Evolutionary conservation across 2,113 vertebrate genomes (phyloP).

Genomic region (Colinus virginianus): DNA sequence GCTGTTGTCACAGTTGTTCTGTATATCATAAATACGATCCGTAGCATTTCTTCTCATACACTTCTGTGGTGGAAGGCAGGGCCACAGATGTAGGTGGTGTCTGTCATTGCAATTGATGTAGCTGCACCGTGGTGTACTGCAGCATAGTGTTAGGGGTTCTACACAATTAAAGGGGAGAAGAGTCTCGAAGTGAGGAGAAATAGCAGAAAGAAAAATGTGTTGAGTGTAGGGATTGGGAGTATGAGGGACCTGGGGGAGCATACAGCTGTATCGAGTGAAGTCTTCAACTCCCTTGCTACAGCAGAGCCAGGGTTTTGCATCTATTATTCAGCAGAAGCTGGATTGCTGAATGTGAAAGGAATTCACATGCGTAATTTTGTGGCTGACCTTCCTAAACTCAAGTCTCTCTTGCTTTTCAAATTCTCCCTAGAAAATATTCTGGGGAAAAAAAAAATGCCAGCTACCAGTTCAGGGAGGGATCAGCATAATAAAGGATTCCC

Average conservation of each 20-base stretch:
- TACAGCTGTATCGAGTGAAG: background rate
- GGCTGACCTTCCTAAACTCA: conserved; percentile 14
- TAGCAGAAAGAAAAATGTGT: background rate
- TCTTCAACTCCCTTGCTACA: background rate
- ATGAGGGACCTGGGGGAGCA: background rate
- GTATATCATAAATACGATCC: background rate
- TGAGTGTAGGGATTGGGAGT: background rate
- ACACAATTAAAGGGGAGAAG: rapidly evolving
- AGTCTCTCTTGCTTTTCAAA: background rate
- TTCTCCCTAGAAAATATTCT: background rate
- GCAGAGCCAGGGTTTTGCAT: conserved; percentile 2
- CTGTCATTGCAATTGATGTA: background rate
- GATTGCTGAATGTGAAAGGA: background rate
- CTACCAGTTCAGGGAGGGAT: conserved; percentile 15
- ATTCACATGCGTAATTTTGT: background rate
- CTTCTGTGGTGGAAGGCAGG: background rate
- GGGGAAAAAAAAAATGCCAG: background rate
- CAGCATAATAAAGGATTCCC: background rate
- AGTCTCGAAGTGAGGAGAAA: background rate
- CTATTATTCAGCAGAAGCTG: conserved; percentile 27
- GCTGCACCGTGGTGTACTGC: background rate
- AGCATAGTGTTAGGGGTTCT: background rate
- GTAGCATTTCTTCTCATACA: background rate
- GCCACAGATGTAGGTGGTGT: background rate
- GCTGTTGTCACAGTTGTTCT: background rate